Conservation (phyloP, 1,140 invertebrate species). For the Gonioctena quinquepunctata region DNA sequence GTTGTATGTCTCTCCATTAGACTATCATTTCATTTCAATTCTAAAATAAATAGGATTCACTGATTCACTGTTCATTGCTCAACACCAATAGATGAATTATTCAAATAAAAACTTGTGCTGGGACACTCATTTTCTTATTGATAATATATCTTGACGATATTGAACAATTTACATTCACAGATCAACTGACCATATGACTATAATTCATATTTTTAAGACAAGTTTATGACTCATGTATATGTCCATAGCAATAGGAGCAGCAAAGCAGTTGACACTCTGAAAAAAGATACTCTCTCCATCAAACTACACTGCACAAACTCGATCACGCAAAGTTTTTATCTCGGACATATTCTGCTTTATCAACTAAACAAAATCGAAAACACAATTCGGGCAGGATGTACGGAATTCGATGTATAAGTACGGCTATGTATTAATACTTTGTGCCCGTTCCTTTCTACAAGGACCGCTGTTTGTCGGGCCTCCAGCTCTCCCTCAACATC, state of each 20-base stretch:
- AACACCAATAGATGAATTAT: conserved; percentile 5
- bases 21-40: too few species aligned
- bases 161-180: neutral
- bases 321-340: conserved; percentile 40
- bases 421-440: conserved; percentile 86
- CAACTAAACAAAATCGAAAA: neutral
- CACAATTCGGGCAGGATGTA: too few species aligned
- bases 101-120: conserved; percentile 25
- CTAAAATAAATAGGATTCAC: conserved; percentile 13
- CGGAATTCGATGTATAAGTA: too few species aligned
- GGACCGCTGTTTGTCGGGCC: conserved; percentile 73
- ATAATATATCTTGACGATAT: too few species aligned
- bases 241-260: too few species aligned
- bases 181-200: conserved; percentile 40
- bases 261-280: conserved; percentile 47
- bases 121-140: too few species aligned
- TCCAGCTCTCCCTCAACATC: conserved; percentile 44
- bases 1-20: too few species aligned
- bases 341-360: conserved; percentile 18
- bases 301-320: conserved; percentile 54
- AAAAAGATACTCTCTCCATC: conserved; percentile 54
- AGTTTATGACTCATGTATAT: neutral
- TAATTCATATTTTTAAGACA: conserved; percentile 2
- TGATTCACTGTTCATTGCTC: conserved; percentile 8
- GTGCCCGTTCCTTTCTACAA: conserved; percentile 84